Evolutionary conservation across 1,140 invertebrate species (phyloP).

Genomic region (Anoplophora glabripennis): DNA sequence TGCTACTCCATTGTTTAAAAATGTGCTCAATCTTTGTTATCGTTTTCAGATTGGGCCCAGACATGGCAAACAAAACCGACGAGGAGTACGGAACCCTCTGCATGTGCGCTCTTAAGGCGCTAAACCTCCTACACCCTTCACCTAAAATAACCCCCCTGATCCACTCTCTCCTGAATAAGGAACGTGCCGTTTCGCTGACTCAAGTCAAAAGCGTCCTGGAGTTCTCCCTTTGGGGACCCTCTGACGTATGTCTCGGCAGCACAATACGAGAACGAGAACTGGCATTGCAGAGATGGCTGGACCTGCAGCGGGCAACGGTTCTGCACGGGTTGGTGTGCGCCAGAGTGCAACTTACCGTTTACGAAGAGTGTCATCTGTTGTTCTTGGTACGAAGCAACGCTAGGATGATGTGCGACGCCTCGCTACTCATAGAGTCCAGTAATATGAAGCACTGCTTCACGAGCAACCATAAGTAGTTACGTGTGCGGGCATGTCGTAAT

Average conservation of each 20-base stretch:
- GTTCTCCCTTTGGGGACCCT: conserved; percentile 81
- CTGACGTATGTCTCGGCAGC: conserved; percentile 66
- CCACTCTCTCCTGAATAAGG: conserved; percentile 66
- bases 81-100: conserved; percentile 71
- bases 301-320: conserved; percentile 76
- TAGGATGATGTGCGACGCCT: conserved; percentile 75
- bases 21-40: conserved; percentile 2
- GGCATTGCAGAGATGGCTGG: conserved; percentile 76
- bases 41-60: conserved; percentile 57
- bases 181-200: conserved; percentile 67
- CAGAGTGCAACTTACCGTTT: conserved; percentile 68
- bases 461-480: background rate
- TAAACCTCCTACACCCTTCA: conserved; percentile 57
- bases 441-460: conserved; percentile 29
- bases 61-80: conserved; percentile 55
- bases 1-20: no score
- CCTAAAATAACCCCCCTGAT: conserved; percentile 63
- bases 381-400: conserved; percentile 78
- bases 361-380: conserved; percentile 75
- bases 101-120: conserved; percentile 69
- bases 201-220: conserved; percentile 75
- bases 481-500: no score
- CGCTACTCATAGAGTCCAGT: conserved; percentile 58
- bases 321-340: conserved; percentile 73
- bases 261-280: conserved; percentile 65